Conservation (phyloP, 2,888 invertebrate genomes). For the Falcaria lacertinaria region DNA sequence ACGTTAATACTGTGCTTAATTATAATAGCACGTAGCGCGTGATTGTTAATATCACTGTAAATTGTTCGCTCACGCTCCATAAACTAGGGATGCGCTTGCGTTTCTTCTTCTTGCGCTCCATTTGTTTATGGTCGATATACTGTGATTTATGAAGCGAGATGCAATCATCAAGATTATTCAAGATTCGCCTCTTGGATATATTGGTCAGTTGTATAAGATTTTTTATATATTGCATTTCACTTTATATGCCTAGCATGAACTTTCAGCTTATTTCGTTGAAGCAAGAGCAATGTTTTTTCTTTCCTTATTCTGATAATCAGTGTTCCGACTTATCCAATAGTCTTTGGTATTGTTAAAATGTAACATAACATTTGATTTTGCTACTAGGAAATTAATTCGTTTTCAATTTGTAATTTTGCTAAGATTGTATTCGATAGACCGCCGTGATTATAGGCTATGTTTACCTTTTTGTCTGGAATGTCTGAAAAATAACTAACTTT, state of each 20-base stretch:
- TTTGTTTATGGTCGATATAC: constrained; percentile 8
- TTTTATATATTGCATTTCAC: neutral
- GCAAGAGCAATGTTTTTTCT: no score
- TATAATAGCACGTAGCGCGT: neutral
- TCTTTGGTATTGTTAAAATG: no score
- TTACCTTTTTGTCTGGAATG: no score
- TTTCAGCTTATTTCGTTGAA: neutral
- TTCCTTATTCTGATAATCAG: no score
- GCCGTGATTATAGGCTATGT: no score
- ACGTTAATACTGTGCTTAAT: constrained; percentile 1
- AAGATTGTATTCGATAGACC: no score
- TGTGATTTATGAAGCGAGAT: neutral
- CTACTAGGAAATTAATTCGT: no score
- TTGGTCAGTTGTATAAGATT: neutral
- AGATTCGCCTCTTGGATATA: constrained; percentile 2
- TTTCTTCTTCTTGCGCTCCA: neutral
- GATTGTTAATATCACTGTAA: constrained; percentile 2
- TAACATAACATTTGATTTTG: no score
- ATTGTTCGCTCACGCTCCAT: constrained; percentile 4
- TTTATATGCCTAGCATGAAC: neutral
- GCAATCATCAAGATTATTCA: neutral
- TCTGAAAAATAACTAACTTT: no score
- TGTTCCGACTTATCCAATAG: no score
- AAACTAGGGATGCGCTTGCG: neutral
- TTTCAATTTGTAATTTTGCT: no score